Evolutionary conservation across 2,888 invertebrate species (phyloP).

Genomic region (Pheosia tremula): DNA sequence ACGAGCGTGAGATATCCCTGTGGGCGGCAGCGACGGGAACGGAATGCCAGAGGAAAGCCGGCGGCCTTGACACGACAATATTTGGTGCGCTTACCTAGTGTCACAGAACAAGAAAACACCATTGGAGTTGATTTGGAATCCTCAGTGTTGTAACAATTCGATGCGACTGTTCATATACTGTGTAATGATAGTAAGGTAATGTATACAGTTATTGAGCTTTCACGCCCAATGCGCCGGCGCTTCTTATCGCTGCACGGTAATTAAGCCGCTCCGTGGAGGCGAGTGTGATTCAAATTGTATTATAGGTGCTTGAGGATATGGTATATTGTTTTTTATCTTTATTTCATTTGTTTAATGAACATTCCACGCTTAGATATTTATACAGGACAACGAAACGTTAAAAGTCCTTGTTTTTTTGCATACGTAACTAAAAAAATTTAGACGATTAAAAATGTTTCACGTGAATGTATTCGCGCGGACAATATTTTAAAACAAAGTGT

Average conservation of each 20-base stretch:
- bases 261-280: constrained; percentile 58
- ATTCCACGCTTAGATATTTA: constrained; percentile 22
- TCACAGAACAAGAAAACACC: constrained; percentile 50
- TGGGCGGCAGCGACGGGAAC: constrained; percentile 80
- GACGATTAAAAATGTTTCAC: constrained; percentile 81
- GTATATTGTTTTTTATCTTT: neutral
- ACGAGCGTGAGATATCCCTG: constrained; percentile 79
- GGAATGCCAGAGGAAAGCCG: constrained; percentile 83
- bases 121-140: constrained; percentile 18
- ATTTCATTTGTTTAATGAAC: neutral
- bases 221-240: constrained; percentile 71
- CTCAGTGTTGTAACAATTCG: constrained; percentile 37
- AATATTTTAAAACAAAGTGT: constrained; percentile 85
- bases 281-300: constrained; percentile 47
- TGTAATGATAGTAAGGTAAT: constrained; percentile 54
- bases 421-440: constrained; percentile 60
- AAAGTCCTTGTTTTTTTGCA: constrained; percentile 33
- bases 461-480: constrained; percentile 82
- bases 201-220: constrained; percentile 65
- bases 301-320: constrained; percentile 10
- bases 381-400: too few species aligned
- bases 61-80: constrained; percentile 81
- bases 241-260: constrained; percentile 63
- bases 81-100: constrained; percentile 71
- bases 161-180: constrained; percentile 42